Base-by-base conservation (phyloP, 2,113 vertebrate species). In the Glaucidium brasilianum region DNA sequence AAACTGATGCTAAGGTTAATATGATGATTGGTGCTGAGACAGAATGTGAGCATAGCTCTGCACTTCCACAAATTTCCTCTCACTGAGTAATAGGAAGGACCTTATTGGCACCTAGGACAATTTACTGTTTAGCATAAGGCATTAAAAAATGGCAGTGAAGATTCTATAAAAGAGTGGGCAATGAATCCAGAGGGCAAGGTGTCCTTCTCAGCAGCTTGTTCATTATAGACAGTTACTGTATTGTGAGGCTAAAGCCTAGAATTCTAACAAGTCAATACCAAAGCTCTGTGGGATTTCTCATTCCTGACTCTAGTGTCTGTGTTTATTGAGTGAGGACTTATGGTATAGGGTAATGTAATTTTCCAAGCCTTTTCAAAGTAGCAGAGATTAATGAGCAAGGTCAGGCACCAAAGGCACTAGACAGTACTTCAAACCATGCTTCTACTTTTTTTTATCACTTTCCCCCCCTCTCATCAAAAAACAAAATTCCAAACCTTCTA, bases 301-400 rank as follows among this genome's bases (percentile, higher is more conserved):
- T 73, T 78, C 90, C 91, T 88, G 87, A 79, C 77, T 56, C 87
- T 75, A 83, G 83, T 88, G 66, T 88, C 89, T 52, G 58, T 67
- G 45, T 96, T 92, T 97, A 98, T 88, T 91, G 95, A 98, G 90
- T 77, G 39, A 96, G 85, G 85, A 66, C 83, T 80, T 95, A 96
- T 94, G 93, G 92, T 45, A 93, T 78, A 47, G 91, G 91, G 92
- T 96, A 98, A 96, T 98, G 97, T 95, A 94, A 98, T 98, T 98
- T 98, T 98, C 95, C 85, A 90, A 96, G 90, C 63, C 89, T 93
- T 90, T 88, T 95, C 94, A 95, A 97, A 97, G 96, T 94, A 93
- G 93, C 79, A 30, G 90, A 98, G 98, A 98, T 98, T 98, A 98
- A 98, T 94, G 96, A 97, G 95, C 97, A 98, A 98, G 95, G 98